Evolutionary conservation across 2,888 invertebrate genomes (phyloP), one percentile per base, ranked within the genome.

Genomic region (Idaea aversata): DNA sequence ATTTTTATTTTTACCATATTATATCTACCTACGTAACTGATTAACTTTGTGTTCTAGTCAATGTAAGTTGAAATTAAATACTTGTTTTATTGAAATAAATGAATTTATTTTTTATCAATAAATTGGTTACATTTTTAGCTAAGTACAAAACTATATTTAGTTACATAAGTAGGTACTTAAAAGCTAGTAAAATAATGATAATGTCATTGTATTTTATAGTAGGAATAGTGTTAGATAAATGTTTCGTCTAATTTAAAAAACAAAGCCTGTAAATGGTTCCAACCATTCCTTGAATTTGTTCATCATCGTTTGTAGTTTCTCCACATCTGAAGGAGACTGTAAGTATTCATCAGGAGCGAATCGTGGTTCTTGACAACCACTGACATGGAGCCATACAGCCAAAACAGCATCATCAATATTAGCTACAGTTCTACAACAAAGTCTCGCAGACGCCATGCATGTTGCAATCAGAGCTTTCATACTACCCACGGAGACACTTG

Each of bases 361-460:
- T 71, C 91, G 84, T 3, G 90, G 91, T 63, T 88, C 89, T 13
- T 88, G 83, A 67, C 80, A 80, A 0, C 91, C 89, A 61, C 87
- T 84, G 1, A 86, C 84, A 69, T 93, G 91, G 38, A 93, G 77
- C 93, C 93, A 93, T 66, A 92, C 88, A 15, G 92, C 89, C 62
- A 93, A 84, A 10, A 90, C 79, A 15, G 90, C 93, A 68, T 93
- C 93, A 65, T 90, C 85, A 35, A 83, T 73, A 65, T 81, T 85
- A 3, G 91, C 82, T 0, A 82, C 66, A 7, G 73, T 70, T 25
- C 92, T 79, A 6, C 88, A 85, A 70, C 93, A 91, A 0, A 93
- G 76, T 63, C 87, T 83, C 5, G 93, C 92, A 47, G 88, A 87
- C 10, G 84, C 89, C 13, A 86, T 61, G 64, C 88, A 88, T 13